Base-by-base conservation (phyloP, 2,888 invertebrate genomes). In the Platerodrilus igneus region DNA sequence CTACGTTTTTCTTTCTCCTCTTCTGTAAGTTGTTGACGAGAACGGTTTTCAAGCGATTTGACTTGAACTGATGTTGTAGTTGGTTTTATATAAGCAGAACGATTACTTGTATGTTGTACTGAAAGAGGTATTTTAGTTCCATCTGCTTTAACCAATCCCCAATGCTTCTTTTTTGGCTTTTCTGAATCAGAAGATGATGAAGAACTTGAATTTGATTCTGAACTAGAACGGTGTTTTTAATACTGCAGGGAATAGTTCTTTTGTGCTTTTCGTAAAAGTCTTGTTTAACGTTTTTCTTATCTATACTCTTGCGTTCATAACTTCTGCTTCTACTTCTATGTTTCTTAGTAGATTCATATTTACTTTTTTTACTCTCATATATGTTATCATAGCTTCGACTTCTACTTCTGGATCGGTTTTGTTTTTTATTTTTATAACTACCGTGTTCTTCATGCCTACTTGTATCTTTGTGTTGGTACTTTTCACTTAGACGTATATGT, bases 1-100 rank as follows among this genome's bases (percentile, higher is more conserved):
- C 85, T 73, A 23, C 78, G 75, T 40, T 71, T 72, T 59, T 90
- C 84, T 52, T 79, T 81, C 57, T 88, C 86, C 45, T 74, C 74
- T 36, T 78, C 78, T 8, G 74, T 72, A 3, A 81, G 61, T 48
- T 63, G 66, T 41, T 64, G 59, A 41, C 33, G 25, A 23, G 35
- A 37, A 4, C 14, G 36, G 14, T 27, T 2, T 22, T 37, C 25
- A 3, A 32, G 20, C 2, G 28, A 17, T 18, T 37, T 43, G 3
- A 10, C 36, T 40, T 29, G 45, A 41, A 17, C 49, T 44, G 13
- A 47, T 48, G 25, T 34, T 13, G 25, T 29, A 41, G 50, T 37
- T 17, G 36, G 36, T 18, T 29, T 41, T 26, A 32, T 35, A 17
- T 38, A 16, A 47, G 14, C 4, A 16, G 2, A 9, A 25, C 14